Conservation (phyloP, 2,888 invertebrate species). For the Oscheius myriophilus region DNA sequence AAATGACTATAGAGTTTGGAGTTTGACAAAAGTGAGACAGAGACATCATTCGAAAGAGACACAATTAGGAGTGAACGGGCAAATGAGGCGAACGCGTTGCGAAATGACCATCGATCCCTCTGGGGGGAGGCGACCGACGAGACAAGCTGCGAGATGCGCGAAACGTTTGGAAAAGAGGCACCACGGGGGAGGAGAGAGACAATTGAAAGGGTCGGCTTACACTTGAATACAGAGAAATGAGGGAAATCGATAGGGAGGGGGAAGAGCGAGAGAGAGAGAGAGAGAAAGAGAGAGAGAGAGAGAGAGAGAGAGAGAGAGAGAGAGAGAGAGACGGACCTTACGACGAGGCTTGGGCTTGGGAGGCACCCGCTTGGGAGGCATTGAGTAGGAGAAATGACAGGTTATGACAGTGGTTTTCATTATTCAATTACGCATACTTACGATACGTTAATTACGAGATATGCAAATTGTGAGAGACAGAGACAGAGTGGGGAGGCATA, state of each 20-base stretch:
- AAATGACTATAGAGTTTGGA: not conserved
- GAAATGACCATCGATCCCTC: conserved; percentile 19
- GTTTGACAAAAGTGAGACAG: not conserved
- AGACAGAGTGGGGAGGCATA: too few relatives aligned
- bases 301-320: conserved; percentile 6
- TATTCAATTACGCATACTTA: too few relatives aligned
- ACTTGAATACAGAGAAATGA: conserved; percentile 7
- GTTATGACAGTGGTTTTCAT: too few relatives aligned
- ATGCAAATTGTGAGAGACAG: too few relatives aligned
- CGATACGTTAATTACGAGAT: too few relatives aligned
- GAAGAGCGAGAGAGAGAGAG: conserved; percentile 15
- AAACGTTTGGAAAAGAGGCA: conserved; percentile 7
- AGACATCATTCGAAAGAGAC: not conserved
- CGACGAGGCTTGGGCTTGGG: too few relatives aligned
- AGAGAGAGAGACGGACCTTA: not conserved
- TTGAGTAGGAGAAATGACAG: too few relatives aligned
- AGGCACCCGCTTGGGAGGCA: too few relatives aligned
- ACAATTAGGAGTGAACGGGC: conserved; percentile 1
- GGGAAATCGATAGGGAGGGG: conserved; percentile 8
- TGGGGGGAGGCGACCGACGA: not conserved
- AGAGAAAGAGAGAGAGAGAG: conserved; percentile 10
- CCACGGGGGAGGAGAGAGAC: too few relatives aligned
- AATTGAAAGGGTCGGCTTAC: not conserved
- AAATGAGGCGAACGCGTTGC: conserved; percentile 24
- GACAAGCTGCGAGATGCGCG: not conserved